Conservation (phyloP, 2,797 vertebrate genomes). For the Phoeniculus purpureus region DNA sequence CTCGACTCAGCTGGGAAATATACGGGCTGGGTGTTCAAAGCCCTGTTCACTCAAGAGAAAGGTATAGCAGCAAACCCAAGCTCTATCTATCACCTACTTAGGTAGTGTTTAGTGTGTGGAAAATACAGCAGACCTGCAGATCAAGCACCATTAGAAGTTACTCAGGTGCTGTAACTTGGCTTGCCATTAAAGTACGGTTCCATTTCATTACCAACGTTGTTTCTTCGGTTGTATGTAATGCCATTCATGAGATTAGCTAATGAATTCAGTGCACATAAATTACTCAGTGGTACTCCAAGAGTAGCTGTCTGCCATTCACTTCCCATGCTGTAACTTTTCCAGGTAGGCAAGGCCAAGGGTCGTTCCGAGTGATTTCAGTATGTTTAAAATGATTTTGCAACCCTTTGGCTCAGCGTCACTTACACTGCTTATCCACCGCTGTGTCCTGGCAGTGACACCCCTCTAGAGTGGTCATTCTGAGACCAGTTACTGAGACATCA, state of each 20-base stretch:
- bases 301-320: fast-evolving
- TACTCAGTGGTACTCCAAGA: background rate
- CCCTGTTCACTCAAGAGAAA: background rate
- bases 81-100: fast-evolving
- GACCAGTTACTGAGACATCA: background rate
- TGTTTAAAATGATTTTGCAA: background rate
- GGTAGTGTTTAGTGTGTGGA: fast-evolving
- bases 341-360: fast-evolving
- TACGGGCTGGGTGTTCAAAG: background rate
- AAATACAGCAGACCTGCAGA: background rate
- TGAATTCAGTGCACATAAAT: background rate
- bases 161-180: fast-evolving
- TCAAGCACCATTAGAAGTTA: background rate
- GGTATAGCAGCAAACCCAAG: background rate
- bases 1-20: background rate
- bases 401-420: background rate
- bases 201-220: fast-evolving
- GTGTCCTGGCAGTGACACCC: fast-evolving
- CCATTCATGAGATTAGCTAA: background rate
- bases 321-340: background rate
- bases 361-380: background rate
- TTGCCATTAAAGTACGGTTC: fast-evolving
- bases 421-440: background rate
- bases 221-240: background rate
- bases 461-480: fast-evolving